phyloP scores from a whole-genome alignment of 2,113 vertebrate species.

The Condylura cristata region DNA sequence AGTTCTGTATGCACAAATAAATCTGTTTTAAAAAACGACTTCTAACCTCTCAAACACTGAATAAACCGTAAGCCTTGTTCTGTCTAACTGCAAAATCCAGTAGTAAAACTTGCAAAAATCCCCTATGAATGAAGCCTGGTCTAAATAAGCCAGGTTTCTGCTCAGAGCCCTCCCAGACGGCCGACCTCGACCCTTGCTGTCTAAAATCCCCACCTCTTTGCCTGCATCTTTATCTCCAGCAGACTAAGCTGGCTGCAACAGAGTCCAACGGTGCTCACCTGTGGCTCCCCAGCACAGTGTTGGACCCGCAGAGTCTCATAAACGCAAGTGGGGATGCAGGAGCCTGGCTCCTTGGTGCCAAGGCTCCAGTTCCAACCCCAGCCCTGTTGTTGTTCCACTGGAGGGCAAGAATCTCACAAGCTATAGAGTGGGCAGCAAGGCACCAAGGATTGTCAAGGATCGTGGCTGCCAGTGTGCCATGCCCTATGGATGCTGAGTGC shows the following conservation, averaged over 20 bases:
- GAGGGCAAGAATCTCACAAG: not conserved
- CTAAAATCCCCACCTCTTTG: not conserved
- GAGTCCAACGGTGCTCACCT: not conserved
- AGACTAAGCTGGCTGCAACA: not conserved
- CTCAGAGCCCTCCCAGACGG: not conserved
- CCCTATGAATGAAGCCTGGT: not conserved
- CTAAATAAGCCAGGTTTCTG: not conserved
- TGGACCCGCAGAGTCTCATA: not conserved
- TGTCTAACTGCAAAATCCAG: not conserved
- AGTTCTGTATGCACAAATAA: too few species aligned
- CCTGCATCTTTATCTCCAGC: not conserved
- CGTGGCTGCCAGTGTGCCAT: not conserved
- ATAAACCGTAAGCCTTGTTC: not conserved
- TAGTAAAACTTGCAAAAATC: not conserved
- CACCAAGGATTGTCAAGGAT: not conserved
- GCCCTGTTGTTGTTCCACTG: not conserved
- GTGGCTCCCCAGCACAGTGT: rapidly evolving
- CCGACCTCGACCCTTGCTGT: not conserved
- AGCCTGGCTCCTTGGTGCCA: not conserved
- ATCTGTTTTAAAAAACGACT: not conserved
- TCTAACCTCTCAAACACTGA: not conserved
- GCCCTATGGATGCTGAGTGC: rapidly evolving
- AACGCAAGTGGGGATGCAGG: rapidly evolving
- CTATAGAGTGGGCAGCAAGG: not conserved
- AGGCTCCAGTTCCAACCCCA: not conserved